These are phyloP conservation scores for Puma concolor DNA, from an alignment of 2,113 vertebrate species.

Conservation along the genomic window DNA sequence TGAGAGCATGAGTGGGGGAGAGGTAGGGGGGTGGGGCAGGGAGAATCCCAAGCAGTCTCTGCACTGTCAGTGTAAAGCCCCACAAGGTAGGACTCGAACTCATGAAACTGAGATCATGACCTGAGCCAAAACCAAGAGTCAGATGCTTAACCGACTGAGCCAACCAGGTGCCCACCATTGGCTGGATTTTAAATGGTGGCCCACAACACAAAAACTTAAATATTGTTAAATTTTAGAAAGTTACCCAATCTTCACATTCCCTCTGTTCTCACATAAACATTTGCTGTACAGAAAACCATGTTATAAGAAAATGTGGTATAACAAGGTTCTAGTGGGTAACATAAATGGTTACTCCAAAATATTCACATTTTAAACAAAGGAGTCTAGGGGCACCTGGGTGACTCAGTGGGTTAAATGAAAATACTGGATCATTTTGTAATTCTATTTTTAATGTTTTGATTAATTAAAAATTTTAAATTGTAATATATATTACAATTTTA, in stretches of 20 bases:
- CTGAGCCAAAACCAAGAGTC: no score
- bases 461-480: neutral
- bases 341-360: neutral
- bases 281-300: neutral
- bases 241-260: neutral
- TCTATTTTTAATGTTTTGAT: neutral
- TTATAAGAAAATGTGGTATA: neutral
- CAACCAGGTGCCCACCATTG: no score
- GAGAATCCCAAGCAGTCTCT: no score
- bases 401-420: no score
- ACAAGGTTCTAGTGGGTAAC: neutral
- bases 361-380: neutral
- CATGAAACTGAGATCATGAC: no score
- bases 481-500: neutral
- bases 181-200: neutral
- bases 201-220: neutral
- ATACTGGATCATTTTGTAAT: neutral
- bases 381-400: neutral
- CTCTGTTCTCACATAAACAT: neutral
- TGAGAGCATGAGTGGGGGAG: no score
- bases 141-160: no score
- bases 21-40: no score
- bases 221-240: conserved; percentile 13
- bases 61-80: no score
- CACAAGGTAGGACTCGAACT: no score